Conservation (phyloP, 2,888 invertebrate species). For the Caenorhabditis sinica region DNA sequence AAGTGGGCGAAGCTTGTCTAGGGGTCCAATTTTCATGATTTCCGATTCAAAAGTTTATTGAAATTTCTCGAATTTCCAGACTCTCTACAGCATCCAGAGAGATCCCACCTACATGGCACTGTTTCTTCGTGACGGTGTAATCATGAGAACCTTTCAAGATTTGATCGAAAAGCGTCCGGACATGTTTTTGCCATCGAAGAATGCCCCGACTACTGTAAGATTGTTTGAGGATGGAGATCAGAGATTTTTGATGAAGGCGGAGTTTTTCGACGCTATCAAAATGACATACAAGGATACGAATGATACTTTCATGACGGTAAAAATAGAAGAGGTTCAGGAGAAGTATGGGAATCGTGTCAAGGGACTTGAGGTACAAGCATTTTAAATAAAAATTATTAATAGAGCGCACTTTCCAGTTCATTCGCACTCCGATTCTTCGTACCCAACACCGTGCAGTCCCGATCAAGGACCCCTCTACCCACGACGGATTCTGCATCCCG, state of each 20-base stretch:
- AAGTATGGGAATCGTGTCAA: neutral
- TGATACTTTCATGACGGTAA: neutral
- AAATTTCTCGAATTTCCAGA: no score
- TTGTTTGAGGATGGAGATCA: neutral
- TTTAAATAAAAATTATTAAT: no score
- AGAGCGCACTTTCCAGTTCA: neutral
- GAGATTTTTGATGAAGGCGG: neutral
- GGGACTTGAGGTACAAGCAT: no score
- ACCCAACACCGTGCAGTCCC: neutral
- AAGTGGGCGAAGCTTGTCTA: no score
- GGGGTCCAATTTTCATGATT: no score
- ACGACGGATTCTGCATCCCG: neutral
- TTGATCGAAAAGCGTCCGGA: no score
- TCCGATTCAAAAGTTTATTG: no score
- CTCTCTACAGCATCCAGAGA: no score
- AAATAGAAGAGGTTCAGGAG: neutral
- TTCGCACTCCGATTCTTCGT: conserved; percentile 1
- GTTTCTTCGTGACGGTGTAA: no score
- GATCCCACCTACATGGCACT: no score
- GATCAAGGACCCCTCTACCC: no score
- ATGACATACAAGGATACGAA: neutral
- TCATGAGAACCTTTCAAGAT: no score
- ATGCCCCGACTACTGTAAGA: neutral
- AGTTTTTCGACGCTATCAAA: neutral
- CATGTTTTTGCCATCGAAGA: neutral